A percentile compares a stretch with the other conserved stretches of the same genome.
These are phyloP conservation scores for Amblyopsis hoosieri DNA, from an alignment of 2,797 vertebrate genomes.

Conservation along the genomic window DNA sequence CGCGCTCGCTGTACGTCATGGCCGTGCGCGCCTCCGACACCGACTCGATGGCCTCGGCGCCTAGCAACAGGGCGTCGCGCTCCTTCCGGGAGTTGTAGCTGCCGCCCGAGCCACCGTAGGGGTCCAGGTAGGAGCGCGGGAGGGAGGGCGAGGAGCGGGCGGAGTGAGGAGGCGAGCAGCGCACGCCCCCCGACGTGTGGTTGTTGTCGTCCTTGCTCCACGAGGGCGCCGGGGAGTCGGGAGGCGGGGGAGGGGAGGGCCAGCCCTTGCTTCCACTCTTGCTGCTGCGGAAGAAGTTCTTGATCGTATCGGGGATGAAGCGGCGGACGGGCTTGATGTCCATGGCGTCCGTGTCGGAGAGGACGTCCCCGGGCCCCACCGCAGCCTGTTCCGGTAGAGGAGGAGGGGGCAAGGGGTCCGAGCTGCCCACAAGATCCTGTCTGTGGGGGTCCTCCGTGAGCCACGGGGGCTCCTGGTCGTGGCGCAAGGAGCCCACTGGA, in stretches of 20 bases:
- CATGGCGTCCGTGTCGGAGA: slow-evolving; percentile 56
- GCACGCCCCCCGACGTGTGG: slow-evolving; percentile 69
- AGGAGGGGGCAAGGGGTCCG: no score
- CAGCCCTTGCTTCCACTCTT: slow-evolving; percentile 47
- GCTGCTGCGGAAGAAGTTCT: slow-evolving; percentile 85
- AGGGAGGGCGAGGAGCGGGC: slow-evolving; percentile 81
- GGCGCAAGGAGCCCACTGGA: slow-evolving; percentile 54
- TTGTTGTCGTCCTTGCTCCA: slow-evolving; percentile 29
- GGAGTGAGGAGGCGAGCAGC: slow-evolving; percentile 81
- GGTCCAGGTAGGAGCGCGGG: slow-evolving; percentile 72
- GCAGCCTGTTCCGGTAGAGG: slow-evolving; percentile 54
- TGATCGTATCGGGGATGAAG: slow-evolving; percentile 90
- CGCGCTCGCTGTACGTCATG: slow-evolving; percentile 78
- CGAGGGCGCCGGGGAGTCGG: slow-evolving; percentile 34
- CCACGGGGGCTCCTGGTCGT: slow-evolving; percentile 39
- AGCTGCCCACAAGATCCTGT: background rate
- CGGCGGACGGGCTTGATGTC: slow-evolving; percentile 87
- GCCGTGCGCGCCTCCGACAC: slow-evolving; percentile 69
- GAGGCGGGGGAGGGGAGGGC: slow-evolving; percentile 40
- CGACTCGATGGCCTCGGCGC: slow-evolving; percentile 69
- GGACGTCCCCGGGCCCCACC: background rate
- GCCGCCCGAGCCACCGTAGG: slow-evolving; percentile 74
- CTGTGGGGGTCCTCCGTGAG: slow-evolving; percentile 40
- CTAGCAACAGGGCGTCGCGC: slow-evolving; percentile 75
- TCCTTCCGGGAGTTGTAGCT: slow-evolving; percentile 76